These are phyloP conservation scores for Drosophila nr. fundita DNA, from an alignment of 2,888 invertebrate genomes.

Conservation along the genomic window DNA sequence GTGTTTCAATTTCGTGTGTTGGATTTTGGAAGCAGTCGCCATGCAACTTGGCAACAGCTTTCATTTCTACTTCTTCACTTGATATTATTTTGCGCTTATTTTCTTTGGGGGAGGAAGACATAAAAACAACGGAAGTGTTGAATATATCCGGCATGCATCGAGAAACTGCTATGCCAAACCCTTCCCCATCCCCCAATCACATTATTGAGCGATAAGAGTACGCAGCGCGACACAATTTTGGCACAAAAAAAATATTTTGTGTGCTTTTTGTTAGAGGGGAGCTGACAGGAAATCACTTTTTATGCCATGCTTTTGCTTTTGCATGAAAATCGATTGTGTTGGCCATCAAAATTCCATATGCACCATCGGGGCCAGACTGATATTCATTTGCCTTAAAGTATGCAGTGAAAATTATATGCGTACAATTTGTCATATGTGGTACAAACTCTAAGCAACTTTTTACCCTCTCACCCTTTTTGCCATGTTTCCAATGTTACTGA, in stretches of 20 bases:
- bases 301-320: constrained; percentile 21
- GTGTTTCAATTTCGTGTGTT: constrained; percentile 49
- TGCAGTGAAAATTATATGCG: constrained; percentile 51
- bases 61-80: constrained; percentile 19
- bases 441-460: neutral
- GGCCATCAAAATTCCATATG: constrained; percentile 71
- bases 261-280: constrained; percentile 1
- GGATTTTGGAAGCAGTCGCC: constrained; percentile 24
- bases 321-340: constrained; percentile 64
- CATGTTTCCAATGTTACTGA: constrained; percentile 15
- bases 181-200: constrained; percentile 7
- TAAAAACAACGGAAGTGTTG: constrained; percentile 75
- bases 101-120: constrained; percentile 64
- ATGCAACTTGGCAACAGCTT: constrained; percentile 21
- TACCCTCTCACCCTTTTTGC: neutral
- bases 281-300: constrained; percentile 69
- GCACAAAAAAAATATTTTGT: constrained; percentile 15
- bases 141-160: constrained; percentile 68
- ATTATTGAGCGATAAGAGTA: constrained; percentile 54
- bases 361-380: constrained; percentile 39
- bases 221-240: constrained; percentile 21
- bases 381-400: constrained; percentile 59
- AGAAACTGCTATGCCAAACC: constrained; percentile 16
- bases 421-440: constrained; percentile 60
- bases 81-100: constrained; percentile 68